Evolutionary conservation across 23 tunicate species (phyloP).

Genomic region (Ascidia mentula): DNA sequence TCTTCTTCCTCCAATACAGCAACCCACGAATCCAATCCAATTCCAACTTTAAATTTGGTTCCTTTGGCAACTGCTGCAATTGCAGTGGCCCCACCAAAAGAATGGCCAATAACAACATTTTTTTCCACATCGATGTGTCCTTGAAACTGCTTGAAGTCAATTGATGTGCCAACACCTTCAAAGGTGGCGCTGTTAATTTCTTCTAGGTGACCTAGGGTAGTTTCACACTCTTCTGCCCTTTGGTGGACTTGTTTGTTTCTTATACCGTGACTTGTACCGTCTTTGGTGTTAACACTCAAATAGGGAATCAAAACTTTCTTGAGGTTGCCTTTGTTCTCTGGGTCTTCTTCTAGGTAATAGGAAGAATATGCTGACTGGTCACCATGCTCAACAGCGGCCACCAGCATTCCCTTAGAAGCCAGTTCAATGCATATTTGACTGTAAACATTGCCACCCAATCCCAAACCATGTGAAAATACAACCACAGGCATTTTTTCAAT

Average conservation of each 20-base stretch:
- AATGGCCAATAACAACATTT: slow-evolving; percentile 76
- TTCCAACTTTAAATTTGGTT: slow-evolving; percentile 58
- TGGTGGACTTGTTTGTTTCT: slow-evolving; percentile 60
- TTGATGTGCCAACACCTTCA: slow-evolving; percentile 9
- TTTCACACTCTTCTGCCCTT: slow-evolving; percentile 47
- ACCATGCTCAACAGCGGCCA: slow-evolving; percentile 77
- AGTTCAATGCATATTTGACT: slow-evolving; percentile 49
- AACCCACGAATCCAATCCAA: slow-evolving; percentile 75
- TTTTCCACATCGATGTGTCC: slow-evolving; percentile 46
- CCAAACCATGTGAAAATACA: slow-evolving; percentile 72
- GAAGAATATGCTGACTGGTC: slow-evolving; percentile 71
- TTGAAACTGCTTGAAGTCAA: slow-evolving; percentile 42
- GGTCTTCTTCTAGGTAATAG: slow-evolving; percentile 14
- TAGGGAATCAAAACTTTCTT: background rate
- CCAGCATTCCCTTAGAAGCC: slow-evolving; percentile 79
- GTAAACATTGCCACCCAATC: slow-evolving; percentile 30
- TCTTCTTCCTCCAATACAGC: slow-evolving; percentile 40
- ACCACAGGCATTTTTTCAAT: slow-evolving; percentile 56
- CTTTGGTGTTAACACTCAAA: background rate
- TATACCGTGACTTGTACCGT: slow-evolving; percentile 30
- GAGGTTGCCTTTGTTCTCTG: background rate
- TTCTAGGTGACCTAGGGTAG: slow-evolving; percentile 32
- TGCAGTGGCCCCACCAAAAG: slow-evolving; percentile 77
- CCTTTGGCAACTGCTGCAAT: slow-evolving; percentile 51
- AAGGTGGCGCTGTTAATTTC: slow-evolving; percentile 47